These are phyloP conservation scores for Caenorhabditis latens DNA, from an alignment of 1,140 invertebrate species.

Conservation along the genomic window DNA sequence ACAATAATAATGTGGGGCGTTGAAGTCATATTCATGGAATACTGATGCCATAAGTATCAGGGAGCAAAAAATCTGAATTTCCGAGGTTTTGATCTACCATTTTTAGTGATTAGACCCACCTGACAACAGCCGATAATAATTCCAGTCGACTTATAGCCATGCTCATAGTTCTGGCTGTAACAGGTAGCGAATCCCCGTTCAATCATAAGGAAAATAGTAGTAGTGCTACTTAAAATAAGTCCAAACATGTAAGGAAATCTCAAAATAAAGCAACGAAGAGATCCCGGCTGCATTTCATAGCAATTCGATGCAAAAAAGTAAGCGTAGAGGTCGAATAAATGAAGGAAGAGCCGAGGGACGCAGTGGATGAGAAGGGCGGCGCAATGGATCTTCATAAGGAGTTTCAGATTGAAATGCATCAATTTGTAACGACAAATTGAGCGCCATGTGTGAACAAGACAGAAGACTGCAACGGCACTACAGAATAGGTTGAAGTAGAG, in stretches of 20 bases:
- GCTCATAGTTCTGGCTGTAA: slow-evolving; percentile 35
- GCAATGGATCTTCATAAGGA: slow-evolving; percentile 28
- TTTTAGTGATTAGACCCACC: no score
- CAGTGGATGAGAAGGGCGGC: slow-evolving; percentile 27
- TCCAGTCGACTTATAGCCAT: slow-evolving; percentile 32
- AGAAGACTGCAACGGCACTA: not conserved
- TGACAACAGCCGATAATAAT: not conserved
- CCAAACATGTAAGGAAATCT: slow-evolving; percentile 41
- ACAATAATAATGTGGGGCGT: slow-evolving; percentile 44
- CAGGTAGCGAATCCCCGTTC: slow-evolving; percentile 29
- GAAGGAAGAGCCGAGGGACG: slow-evolving; percentile 11
- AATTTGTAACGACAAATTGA: slow-evolving; percentile 37
- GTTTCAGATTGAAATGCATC: slow-evolving; percentile 45
- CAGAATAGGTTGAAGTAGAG: slow-evolving; percentile 33
- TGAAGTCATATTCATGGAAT: slow-evolving; percentile 42
- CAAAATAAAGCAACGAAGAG: not conserved
- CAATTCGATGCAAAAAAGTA: slow-evolving; percentile 9
- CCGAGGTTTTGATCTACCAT: no score
- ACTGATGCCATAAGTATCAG: slow-evolving; percentile 24
- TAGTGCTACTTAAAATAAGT: slow-evolving; percentile 7
- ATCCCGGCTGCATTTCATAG: slow-evolving; percentile 34
- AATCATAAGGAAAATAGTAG: slow-evolving; percentile 40
- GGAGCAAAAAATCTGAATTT: slow-evolving; percentile 10
- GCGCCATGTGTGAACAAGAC: slow-evolving; percentile 17
- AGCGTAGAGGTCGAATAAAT: slow-evolving; percentile 14